phyloP scores from a whole-genome alignment of 2,888 invertebrate species.

The Serrognathus titanus region DNA sequence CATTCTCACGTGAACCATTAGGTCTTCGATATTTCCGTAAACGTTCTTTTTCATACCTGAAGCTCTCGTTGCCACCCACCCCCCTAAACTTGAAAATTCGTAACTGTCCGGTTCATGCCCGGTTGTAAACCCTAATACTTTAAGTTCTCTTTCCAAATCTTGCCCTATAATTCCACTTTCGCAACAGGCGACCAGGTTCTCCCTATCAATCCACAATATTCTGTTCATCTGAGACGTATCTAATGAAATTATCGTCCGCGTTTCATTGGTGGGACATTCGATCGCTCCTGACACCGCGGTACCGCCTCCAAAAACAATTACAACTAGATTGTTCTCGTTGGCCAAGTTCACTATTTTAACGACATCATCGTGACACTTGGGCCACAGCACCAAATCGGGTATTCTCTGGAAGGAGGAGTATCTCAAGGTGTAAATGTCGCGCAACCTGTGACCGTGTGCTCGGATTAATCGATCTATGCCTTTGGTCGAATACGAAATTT shows the following conservation, averaged over 20 bases:
- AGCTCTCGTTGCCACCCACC: constrained; percentile 67
- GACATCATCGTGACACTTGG: constrained; percentile 81
- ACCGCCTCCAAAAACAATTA: constrained; percentile 94
- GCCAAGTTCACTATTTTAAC: constrained; percentile 76
- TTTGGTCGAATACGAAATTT: constrained; percentile 64
- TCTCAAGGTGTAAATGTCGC: constrained; percentile 80
- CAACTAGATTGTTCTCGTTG: constrained; percentile 67
- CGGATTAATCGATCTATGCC: constrained; percentile 83
- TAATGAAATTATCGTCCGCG: constrained; percentile 77
- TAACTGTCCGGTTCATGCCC: constrained; percentile 99
- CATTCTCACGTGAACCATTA: constrained; percentile 85
- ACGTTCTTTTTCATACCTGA: constrained; percentile 97
- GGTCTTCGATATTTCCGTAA: constrained; percentile 96
- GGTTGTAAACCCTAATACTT: constrained; percentile 74
- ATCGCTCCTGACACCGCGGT: constrained; percentile 89
- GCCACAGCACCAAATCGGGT: constrained; percentile 94
- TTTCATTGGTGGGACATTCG: constrained; percentile 76
- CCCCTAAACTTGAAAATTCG: constrained; percentile 94
- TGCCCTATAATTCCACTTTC: constrained; percentile 94
- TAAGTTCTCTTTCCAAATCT: constrained; percentile 84
- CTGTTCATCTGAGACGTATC: constrained; percentile 97
- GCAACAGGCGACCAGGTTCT: constrained; percentile 76
- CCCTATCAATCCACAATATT: constrained; percentile 88
- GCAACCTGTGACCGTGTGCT: constrained; percentile 89
- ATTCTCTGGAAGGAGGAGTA: constrained; percentile 74